Percentiles rank a stretch among this genome's conserved stretches.
Evolutionary conservation across 2,113 vertebrate genomes (phyloP).

Genomic region (Eidolon helvum): DNA sequence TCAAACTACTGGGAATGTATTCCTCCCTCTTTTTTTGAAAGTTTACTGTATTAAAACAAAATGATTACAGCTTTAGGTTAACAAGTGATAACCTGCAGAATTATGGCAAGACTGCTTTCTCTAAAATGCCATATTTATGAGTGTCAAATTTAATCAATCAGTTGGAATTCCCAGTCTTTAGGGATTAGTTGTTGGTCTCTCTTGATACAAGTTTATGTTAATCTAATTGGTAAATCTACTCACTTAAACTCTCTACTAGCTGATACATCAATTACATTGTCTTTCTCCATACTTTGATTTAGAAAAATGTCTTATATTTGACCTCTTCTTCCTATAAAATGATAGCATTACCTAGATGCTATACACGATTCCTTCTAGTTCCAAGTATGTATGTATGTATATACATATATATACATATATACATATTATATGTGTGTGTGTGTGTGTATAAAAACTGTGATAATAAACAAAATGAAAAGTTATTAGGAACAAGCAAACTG

Average conservation of each 20-base stretch:
- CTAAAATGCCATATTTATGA: constrained; percentile 12
- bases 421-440: too few species aligned
- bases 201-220: background rate
- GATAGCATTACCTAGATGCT: background rate
- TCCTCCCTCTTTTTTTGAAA: constrained; percentile 9
- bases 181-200: background rate
- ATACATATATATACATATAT: too few species aligned
- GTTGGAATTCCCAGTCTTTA: background rate
- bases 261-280: background rate
- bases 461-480: background rate
- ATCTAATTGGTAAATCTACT: background rate
- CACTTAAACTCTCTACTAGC: background rate
- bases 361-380: background rate
- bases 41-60: constrained; percentile 9
- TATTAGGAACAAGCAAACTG: background rate
- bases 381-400: background rate
- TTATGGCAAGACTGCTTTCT: background rate
- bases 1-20: constrained; percentile 10
- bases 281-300: constrained; percentile 10
- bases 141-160: background rate
- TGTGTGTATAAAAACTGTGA: background rate
- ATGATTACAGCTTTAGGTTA: constrained; percentile 12
- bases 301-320: constrained; percentile 3
- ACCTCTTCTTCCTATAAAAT: constrained; percentile 20
- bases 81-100: background rate